Evolutionary conservation across 2,888 invertebrate genomes (phyloP).

Genomic region (Cerastoderma edule): DNA sequence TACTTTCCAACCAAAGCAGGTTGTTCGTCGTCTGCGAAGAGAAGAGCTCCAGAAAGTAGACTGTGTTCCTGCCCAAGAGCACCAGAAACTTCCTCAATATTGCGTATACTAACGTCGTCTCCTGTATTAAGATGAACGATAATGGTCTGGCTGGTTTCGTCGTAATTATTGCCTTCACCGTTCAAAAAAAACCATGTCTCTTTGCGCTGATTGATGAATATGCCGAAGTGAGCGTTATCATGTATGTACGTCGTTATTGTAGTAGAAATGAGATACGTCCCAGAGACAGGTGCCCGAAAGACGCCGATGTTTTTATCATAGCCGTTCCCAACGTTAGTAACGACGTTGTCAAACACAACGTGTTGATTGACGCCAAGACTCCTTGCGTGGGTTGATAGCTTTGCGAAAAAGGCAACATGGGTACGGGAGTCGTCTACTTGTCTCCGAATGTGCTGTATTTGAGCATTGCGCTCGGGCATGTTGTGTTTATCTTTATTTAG

Average conservation of each 20-base stretch:
- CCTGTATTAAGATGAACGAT: background rate
- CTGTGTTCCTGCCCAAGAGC: background rate
- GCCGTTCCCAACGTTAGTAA: slow-evolving; percentile 1
- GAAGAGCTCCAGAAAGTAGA: background rate
- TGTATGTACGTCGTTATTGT: background rate
- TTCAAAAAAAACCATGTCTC: background rate
- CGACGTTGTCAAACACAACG: background rate
- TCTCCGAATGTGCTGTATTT: background rate
- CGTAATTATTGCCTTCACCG: background rate
- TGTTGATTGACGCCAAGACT: background rate
- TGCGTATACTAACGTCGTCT: background rate
- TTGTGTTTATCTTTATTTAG: background rate
- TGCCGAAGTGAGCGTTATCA: background rate
- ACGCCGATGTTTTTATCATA: slow-evolving; percentile 3
- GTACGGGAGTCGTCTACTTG: background rate
- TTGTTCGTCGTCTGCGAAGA: background rate
- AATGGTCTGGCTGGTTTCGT: background rate
- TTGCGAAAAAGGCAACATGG: background rate
- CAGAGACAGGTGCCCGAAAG: background rate
- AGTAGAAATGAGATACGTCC: background rate
- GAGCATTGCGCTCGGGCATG: background rate
- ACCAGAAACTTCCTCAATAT: background rate
- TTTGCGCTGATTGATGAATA: background rate
- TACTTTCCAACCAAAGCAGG: background rate
- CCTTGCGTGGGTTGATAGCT: background rate